Evolutionary conservation across 2,797 vertebrate genomes (phyloP).

Genomic region (Acipenser ruthenus): DNA sequence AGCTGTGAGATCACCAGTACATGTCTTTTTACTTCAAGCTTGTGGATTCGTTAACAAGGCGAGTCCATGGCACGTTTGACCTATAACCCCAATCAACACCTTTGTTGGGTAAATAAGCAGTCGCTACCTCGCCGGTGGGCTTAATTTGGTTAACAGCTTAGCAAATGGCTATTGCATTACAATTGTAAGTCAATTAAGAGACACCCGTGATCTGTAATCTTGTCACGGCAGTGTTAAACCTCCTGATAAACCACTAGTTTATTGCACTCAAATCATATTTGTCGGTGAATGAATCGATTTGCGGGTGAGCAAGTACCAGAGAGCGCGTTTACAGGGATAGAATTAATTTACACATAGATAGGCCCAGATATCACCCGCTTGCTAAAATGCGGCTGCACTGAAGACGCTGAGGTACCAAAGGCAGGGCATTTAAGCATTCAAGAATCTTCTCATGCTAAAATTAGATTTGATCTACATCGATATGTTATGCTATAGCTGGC

Average conservation of each 20-base stretch:
- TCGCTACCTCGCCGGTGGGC: not conserved
- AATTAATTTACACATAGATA: not conserved
- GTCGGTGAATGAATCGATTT: not conserved
- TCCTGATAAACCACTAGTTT: not conserved
- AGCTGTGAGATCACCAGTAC: not conserved
- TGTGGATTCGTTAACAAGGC: not conserved
- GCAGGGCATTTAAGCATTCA: too few relatives aligned
- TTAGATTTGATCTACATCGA: too few relatives aligned
- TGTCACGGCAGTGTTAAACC: not conserved
- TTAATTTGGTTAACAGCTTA: constrained; percentile 6
- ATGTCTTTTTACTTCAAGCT: not conserved
- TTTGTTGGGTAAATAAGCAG: too few relatives aligned
- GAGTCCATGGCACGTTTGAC: too few relatives aligned
- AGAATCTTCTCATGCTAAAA: too few relatives aligned
- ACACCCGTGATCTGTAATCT: not conserved
- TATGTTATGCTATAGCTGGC: too few relatives aligned
- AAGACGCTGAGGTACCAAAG: too few relatives aligned
- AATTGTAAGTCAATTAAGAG: not conserved
- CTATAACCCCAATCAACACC: too few relatives aligned
- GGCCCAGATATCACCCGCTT: too few relatives aligned
- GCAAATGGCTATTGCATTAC: not conserved
- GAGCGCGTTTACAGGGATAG: too few relatives aligned
- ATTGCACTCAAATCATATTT: not conserved
- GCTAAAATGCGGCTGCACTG: too few relatives aligned
- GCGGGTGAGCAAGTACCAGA: not conserved